phyloP scores from a whole-genome alignment of 1,140 invertebrate genomes.

The Triops longicaudatus region DNA sequence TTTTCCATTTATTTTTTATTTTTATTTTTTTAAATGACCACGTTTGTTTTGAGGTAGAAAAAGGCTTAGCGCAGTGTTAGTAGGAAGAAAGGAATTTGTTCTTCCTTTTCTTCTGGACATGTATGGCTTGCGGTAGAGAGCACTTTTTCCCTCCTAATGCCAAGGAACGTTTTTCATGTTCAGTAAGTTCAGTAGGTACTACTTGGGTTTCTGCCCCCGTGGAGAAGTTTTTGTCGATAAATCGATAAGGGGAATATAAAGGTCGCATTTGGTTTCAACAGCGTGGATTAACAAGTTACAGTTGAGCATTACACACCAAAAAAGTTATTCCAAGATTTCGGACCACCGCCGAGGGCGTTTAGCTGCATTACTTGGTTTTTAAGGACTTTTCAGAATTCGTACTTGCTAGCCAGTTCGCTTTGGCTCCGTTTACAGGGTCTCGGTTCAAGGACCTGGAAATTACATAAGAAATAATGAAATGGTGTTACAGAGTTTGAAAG shows the following conservation, averaged over 20 bases:
- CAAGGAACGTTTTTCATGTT: not conserved
- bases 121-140: not conserved
- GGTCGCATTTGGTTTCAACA: not conserved
- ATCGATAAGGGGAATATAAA: slow-evolving; percentile 4
- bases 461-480: no score
- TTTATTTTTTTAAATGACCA: no score
- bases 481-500: no score
- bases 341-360: not conserved
- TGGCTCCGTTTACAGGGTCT: no score
- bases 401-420: no score
- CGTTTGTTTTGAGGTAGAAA: no score
- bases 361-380: no score
- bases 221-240: slow-evolving; percentile 11
- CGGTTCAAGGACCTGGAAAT: no score
- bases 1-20: not conserved
- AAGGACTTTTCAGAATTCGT: no score
- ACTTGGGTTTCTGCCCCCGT: not conserved
- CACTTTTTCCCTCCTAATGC: not conserved
- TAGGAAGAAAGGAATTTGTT: not conserved
- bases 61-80: no score
- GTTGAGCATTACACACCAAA: not conserved
- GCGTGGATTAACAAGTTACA: slow-evolving; percentile 3
- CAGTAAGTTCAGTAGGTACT: not conserved
- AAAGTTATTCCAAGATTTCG: not conserved
- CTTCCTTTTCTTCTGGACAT: not conserved